Percentiles rank a stretch among this genome's conserved stretches.
phyloP scores from a whole-genome alignment of 2,888 invertebrate species.

The Anodontia alba region DNA sequence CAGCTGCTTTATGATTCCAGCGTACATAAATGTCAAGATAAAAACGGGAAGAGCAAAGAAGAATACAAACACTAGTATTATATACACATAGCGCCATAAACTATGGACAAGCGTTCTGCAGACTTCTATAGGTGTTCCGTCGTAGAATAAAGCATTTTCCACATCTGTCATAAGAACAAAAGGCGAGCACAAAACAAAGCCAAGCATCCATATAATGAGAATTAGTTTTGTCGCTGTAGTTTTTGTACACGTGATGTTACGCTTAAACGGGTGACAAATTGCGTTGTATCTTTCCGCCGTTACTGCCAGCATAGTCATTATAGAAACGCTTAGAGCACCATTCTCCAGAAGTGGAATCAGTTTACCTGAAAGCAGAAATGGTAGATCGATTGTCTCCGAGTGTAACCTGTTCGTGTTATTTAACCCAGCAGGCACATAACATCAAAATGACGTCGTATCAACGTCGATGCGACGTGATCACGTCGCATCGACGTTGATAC shows the following conservation, averaged over 20 bases:
- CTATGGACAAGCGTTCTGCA: constrained; percentile 93
- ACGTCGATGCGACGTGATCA: no score
- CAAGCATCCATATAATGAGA: constrained; percentile 83
- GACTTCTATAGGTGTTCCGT: constrained; percentile 90
- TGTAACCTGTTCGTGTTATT: no score
- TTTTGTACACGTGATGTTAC: constrained; percentile 85
- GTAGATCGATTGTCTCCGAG: no score
- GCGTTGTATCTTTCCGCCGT: constrained; percentile 96
- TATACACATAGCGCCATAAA: constrained; percentile 92
- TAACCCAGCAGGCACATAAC: no score
- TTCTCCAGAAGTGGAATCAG: constrained; percentile 96
- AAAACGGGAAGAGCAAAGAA: constrained; percentile 94
- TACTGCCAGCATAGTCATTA: constrained; percentile 96
- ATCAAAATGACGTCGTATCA: no score
- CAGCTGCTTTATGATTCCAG: constrained; percentile 80
- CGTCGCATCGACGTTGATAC: no score
- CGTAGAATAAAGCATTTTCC: constrained; percentile 90
- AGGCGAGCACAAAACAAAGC: constrained; percentile 87
- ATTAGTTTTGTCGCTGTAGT: constrained; percentile 69
- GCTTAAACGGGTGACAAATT: constrained; percentile 94
- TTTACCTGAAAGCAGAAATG: constrained; percentile 92
- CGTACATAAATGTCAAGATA: constrained; percentile 92
- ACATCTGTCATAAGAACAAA: constrained; percentile 93
- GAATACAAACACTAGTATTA: constrained; percentile 91
- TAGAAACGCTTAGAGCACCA: constrained; percentile 96